Base-by-base conservation (phyloP, 2,888 invertebrate genomes). In the Leucophenga maculata region DNA sequence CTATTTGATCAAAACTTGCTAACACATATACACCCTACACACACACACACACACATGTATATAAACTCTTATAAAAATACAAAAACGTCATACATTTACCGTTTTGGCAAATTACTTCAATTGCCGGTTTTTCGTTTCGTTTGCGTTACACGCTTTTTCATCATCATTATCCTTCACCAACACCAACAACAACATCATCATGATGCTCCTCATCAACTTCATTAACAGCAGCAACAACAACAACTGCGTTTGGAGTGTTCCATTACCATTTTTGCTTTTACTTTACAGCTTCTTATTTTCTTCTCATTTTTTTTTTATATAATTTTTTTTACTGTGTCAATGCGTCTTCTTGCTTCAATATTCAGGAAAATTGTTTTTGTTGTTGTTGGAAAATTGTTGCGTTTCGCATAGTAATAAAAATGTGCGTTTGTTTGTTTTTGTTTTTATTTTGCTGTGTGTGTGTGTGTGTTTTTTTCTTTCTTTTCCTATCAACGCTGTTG, bases 351-450 rank as follows among this genome's bases (percentile, higher is more conserved):
- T 72, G 57, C 50, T 68, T 60, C 64, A 65, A 67, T 66, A 69
- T 67, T 72, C 73, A 20, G 46, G 67, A 69, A 72, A 68, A 52
- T 67, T 73, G 59, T 69, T 72, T 55, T 67, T 73, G 60, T 60
- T 76, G 74, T 81, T 74, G 77, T 77, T 82, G 83, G 81, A 72
- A 79, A 84, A 84, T 84, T 84, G 84, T 84, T 84, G 84, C 84
- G 78, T 84, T 83, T 84, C 79, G 82, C 81, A 77, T 80, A 75
- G 80, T 82, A 78, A 83, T 83, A 20, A 26, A 22, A 48, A 22
- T 46, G 62, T 46, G 62, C 68, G 79, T 82, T 77, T 77, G 78
- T 77, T 78, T 75, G 75, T 76, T 79, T 77, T 77, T 72, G 46
- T 71, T 72, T 59, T 68, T n/a, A 64, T 72, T 59, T 55, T 69